phyloP scores from a whole-genome alignment of 2,888 invertebrate species.

The Didymodactylos carnosus region DNA sequence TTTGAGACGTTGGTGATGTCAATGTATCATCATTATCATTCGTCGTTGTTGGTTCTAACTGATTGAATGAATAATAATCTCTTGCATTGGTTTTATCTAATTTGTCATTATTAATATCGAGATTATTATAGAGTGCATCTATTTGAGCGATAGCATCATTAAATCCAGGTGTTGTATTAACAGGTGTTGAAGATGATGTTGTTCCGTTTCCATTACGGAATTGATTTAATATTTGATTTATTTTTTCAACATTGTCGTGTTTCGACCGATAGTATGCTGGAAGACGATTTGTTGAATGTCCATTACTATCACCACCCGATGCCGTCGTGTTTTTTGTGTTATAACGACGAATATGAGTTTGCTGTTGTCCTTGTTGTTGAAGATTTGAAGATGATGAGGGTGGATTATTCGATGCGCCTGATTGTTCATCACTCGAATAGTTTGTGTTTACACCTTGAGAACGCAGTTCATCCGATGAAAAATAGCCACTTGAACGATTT shows the following conservation, averaged over 20 bases:
- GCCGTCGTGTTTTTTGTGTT: too few species aligned
- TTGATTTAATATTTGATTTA: neutral
- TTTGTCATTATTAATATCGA: too few species aligned
- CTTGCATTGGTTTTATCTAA: neutral
- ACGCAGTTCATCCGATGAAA: conserved; percentile 8
- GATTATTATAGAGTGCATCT: neutral
- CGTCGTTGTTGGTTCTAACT: neutral
- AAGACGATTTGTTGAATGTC: too few species aligned
- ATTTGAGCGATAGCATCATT: neutral
- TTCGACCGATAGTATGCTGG: too few species aligned
- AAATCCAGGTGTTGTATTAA: neutral
- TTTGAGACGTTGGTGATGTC: too few species aligned
- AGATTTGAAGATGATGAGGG: neutral
- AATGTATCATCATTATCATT: too few species aligned
- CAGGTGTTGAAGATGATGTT: neutral
- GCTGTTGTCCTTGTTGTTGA: neutral
- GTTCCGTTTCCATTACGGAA: too few species aligned
- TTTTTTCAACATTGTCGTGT: neutral
- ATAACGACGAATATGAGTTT: too few species aligned
- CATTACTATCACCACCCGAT: too few species aligned
- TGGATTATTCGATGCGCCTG: neutral
- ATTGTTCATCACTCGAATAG: conserved; percentile 1
- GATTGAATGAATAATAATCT: neutral
- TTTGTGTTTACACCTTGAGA: neutral
- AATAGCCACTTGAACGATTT: conserved; percentile 11